These are phyloP conservation scores for Lamellibrachia satsuma DNA, from an alignment of 2,888 invertebrate species.

Conservation along the genomic window DNA sequence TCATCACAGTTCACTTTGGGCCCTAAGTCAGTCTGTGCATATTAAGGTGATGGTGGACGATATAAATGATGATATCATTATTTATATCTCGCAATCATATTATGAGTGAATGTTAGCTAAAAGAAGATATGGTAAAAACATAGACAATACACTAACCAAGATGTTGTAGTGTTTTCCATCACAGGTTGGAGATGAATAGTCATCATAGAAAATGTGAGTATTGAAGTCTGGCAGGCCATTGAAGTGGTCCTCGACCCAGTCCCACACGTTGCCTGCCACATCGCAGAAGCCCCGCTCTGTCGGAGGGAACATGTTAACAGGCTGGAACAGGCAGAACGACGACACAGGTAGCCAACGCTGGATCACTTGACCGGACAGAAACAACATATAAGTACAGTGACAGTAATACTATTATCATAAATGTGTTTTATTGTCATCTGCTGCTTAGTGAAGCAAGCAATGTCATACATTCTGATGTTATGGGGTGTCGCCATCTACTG, in stretches of 20 bases:
- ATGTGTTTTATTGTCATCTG: no score
- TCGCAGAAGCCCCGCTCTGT: conserved; percentile 59
- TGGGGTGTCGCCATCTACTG: no score
- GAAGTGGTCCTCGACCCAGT: conserved; percentile 64
- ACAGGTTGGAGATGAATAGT: conserved; percentile 62
- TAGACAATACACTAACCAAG: conserved; percentile 47
- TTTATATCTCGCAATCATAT: no score
- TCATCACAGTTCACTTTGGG: background rate
- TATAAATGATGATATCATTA: background rate
- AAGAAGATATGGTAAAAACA: background rate
- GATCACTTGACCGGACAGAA: background rate
- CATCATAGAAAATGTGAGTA: conserved; percentile 60
- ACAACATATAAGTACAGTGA: conserved; percentile 22
- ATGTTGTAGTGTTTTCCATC: conserved; percentile 63
- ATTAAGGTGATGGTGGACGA: background rate
- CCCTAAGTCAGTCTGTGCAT: background rate
- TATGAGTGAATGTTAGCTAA: background rate
- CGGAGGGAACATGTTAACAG: conserved; percentile 58
- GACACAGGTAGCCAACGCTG: no score
- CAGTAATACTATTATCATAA: background rate
- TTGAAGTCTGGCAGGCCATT: conserved; percentile 58
- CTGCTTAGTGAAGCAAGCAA: no score
- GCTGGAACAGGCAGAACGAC: conserved; percentile 46
- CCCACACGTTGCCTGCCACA: conserved; percentile 62
- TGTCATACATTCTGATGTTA: no score